Conservation (phyloP, 2,113 vertebrate species). For the Coptodon rendalli region DNA sequence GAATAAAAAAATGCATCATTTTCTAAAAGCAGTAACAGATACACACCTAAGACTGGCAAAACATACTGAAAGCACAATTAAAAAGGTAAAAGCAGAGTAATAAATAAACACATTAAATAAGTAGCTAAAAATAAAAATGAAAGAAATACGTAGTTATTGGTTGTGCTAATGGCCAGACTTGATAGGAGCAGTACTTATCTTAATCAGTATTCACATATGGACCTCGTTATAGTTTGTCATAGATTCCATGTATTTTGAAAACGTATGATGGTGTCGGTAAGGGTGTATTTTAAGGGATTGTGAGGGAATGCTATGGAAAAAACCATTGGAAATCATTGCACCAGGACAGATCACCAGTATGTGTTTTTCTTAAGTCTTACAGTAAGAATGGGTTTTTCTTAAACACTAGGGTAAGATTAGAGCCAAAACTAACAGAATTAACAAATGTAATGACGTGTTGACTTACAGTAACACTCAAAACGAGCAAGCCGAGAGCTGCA, state of each 20-base stretch:
- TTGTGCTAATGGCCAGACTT: not conserved
- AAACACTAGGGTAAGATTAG: not conserved
- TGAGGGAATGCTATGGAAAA: not conserved
- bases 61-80: not conserved
- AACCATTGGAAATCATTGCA: not conserved
- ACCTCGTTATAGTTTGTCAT: not conserved
- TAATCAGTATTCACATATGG: not conserved
- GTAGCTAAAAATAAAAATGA: not conserved
- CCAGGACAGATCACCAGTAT: not conserved
- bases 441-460: not conserved
- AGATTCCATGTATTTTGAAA: not conserved
- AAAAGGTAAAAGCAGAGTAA: not conserved
- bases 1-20: not conserved
- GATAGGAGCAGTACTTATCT: not conserved
- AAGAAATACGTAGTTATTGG: not conserved
- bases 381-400: not conserved
- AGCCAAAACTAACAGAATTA: not conserved
- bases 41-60: not conserved
- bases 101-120: not conserved
- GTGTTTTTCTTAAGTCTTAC: not conserved
- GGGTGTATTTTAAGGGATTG: not conserved
- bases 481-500: conserved; percentile 1
- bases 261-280: not conserved
- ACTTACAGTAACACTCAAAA: not conserved
- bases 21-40: not conserved